Conservation (phyloP, 2,888 invertebrate species). For the Epistrophella euchroma region DNA sequence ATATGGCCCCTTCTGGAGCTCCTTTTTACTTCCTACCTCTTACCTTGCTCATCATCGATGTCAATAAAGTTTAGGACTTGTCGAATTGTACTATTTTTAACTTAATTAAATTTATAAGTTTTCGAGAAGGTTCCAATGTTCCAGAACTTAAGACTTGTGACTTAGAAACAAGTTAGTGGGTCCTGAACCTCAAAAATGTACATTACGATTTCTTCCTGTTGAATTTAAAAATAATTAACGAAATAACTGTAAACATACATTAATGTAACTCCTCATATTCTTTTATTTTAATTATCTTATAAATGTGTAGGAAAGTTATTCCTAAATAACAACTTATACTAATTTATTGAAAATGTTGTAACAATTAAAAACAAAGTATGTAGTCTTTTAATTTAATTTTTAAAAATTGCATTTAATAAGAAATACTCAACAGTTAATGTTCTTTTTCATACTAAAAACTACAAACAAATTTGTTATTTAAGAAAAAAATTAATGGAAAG, state of each 20-base stretch:
- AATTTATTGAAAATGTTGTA: conserved; percentile 25
- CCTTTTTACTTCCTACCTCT: no score
- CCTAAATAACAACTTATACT: conserved; percentile 60
- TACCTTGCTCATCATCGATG: no score
- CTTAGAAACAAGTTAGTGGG: no score
- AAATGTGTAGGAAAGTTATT: conserved; percentile 35
- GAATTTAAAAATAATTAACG: not conserved
- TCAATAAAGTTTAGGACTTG: no score
- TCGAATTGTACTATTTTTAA: no score
- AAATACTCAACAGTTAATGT: conserved; percentile 18
- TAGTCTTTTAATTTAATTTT: not conserved
- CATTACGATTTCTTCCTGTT: no score
- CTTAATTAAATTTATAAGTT: no score
- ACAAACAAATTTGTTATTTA: not conserved
- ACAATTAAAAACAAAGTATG: conserved; percentile 34
- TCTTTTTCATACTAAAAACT: not conserved
- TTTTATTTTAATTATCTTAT: conserved; percentile 56
- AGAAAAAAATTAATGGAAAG: not conserved
- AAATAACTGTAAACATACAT: conserved; percentile 16
- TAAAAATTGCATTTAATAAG: conserved; percentile 17
- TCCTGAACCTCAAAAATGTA: no score
- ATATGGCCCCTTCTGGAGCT: no score
- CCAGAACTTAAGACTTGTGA: no score
- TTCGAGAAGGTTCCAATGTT: no score
- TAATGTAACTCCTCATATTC: conserved; percentile 20